Conservation (phyloP, 2,888 invertebrate species). For the Apamea monoglypha region DNA sequence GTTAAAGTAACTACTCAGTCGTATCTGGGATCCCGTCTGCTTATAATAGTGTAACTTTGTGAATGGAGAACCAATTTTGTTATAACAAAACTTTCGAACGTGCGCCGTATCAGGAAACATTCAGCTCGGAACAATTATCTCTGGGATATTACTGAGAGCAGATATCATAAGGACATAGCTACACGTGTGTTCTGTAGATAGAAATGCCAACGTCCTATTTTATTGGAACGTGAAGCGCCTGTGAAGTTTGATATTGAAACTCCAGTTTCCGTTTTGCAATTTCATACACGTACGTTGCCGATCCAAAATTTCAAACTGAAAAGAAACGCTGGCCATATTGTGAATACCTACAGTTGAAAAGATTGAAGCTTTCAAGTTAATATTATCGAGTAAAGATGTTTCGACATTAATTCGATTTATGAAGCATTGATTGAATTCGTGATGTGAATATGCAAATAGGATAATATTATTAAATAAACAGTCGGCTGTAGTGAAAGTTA, state of each 20-base stretch:
- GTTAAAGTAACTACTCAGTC: constrained; percentile 9
- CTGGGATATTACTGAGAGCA: constrained; percentile 16
- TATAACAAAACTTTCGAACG: constrained; percentile 49
- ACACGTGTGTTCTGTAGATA: constrained; percentile 28
- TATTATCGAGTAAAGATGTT: background rate
- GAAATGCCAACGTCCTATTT: constrained; percentile 41
- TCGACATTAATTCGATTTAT: constrained; percentile 46
- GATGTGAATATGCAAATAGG: constrained; percentile 57
- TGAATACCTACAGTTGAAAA: constrained; percentile 7
- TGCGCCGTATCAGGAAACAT: constrained; percentile 49
- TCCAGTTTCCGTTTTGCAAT: constrained; percentile 45
- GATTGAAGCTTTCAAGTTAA: constrained; percentile 26
- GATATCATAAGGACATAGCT: constrained; percentile 42
- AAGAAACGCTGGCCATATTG: constrained; percentile 17
- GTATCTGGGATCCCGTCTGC: constrained; percentile 23
- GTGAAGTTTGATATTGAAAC: constrained; percentile 43
- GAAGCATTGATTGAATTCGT: constrained; percentile 46
- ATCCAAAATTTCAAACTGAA: constrained; percentile 35
- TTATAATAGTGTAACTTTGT: constrained; percentile 38
- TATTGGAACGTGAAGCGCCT: constrained; percentile 41
- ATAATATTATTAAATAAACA: constrained; percentile 56
- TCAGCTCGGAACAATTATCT: constrained; percentile 45
- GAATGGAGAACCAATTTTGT: constrained; percentile 52
- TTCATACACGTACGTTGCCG: constrained; percentile 39
- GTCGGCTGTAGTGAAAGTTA: constrained; percentile 50